phyloP scores from a whole-genome alignment of 2,797 vertebrate species.

The Hipposideros larvatus region DNA sequence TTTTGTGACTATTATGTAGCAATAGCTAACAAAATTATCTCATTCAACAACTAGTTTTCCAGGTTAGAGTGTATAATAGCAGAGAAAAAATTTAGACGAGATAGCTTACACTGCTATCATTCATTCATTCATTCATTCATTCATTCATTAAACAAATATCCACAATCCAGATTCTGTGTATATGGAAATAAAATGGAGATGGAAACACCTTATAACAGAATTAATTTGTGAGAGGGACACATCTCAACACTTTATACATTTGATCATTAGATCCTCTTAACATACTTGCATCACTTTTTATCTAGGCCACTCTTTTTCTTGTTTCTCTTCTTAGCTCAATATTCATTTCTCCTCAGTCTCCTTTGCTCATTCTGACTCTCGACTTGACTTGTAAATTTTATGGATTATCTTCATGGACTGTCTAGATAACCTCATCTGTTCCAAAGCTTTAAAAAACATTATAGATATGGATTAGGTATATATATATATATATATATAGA shows the following conservation, averaged over 20 bases:
- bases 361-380: background rate
- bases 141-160: background rate
- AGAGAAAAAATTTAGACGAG: background rate
- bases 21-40: background rate
- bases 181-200: background rate
- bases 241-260: background rate
- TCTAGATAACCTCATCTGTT: background rate
- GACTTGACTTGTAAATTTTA: too few species aligned
- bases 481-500: too few species aligned
- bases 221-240: background rate
- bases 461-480: too few species aligned
- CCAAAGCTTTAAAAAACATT: background rate
- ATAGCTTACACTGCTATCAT: background rate
- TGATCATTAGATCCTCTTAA: background rate
- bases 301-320: background rate
- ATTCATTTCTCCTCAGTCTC: background rate
- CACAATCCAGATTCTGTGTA: background rate
- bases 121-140: too few species aligned
- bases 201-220: background rate
- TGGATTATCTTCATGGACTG: background rate
- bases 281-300: background rate
- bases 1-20: background rate
- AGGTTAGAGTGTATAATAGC: background rate
- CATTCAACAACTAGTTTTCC: background rate
- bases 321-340: background rate